Percentiles rank a stretch among this genome's conserved stretches.
These are phyloP conservation scores for Perdita meconis DNA, from an alignment of 2,888 invertebrate species.

Conservation along the genomic window DNA sequence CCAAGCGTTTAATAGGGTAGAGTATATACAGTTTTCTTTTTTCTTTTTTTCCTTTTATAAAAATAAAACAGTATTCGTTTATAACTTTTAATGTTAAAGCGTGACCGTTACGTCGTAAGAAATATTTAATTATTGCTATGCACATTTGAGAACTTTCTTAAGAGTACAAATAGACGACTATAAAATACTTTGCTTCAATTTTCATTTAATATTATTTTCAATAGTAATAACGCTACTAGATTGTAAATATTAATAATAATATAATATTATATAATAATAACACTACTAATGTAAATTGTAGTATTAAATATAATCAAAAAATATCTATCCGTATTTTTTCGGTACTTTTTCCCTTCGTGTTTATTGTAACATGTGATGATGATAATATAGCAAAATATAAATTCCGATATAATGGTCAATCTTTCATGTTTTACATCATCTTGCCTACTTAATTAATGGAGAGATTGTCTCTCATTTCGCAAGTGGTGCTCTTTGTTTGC, in stretches of 20 bases:
- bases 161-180: constrained; percentile 76
- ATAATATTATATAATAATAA: constrained; percentile 77
- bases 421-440: constrained; percentile 39
- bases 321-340: constrained; percentile 78
- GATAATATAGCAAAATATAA: constrained; percentile 57
- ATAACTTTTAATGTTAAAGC: constrained; percentile 47
- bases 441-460: constrained; percentile 47
- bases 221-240: constrained; percentile 80
- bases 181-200: constrained; percentile 77
- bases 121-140: constrained; percentile 55
- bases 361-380: constrained; percentile 62
- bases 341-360: constrained; percentile 63
- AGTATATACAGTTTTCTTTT: constrained; percentile 42
- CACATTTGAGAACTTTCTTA: constrained; percentile 54
- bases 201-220: constrained; percentile 77
- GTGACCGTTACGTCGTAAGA: constrained; percentile 49
- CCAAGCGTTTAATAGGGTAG: constrained; percentile 56
- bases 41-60: constrained; percentile 37
- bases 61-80: constrained; percentile 37
- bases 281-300: constrained; percentile 81
- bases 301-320: constrained; percentile 83
- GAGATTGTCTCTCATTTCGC: constrained; percentile 50
- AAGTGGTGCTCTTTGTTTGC: constrained; percentile 60
- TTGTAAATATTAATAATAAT: constrained; percentile 70
- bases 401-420: constrained; percentile 43